phyloP scores from a whole-genome alignment of 2,113 vertebrate genomes.

The Pangasianodon hypophthalmus region DNA sequence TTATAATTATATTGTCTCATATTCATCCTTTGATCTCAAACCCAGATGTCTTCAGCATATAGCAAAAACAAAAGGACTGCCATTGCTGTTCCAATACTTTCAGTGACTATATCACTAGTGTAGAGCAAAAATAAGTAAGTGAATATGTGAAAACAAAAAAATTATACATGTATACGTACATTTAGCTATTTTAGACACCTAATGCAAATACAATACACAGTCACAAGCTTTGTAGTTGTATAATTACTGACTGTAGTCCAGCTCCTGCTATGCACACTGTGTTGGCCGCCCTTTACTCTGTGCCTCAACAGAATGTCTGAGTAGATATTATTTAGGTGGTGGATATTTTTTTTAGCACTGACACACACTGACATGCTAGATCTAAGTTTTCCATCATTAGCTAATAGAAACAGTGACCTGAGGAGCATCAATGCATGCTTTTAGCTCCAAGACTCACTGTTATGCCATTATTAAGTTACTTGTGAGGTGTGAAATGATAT shows the following conservation, averaged over 20 bases:
- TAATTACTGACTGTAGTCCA: not conserved
- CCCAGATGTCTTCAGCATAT: no score
- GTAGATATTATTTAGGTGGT: not conserved
- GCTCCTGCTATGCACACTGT: not conserved
- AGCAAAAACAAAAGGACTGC: not conserved
- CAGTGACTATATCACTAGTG: not conserved
- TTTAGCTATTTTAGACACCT: not conserved
- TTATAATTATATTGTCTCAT: not conserved
- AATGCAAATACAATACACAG: not conserved
- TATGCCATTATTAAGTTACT: constrained; percentile 35
- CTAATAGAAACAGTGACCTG: not conserved
- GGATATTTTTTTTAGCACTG: not conserved
- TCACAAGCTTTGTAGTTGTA: not conserved
- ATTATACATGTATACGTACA: not conserved
- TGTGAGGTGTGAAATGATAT: constrained; percentile 47
- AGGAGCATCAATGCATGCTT: constrained; percentile 9
- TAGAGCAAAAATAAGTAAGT: not conserved
- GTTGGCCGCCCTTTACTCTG: not conserved
- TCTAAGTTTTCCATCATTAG: not conserved
- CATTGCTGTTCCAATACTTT: not conserved
- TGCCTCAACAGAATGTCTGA: not conserved
- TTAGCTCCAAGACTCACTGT: constrained; percentile 3
- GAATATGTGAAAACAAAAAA: not conserved
- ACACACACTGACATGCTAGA: not conserved
- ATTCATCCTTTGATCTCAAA: not conserved